These are phyloP conservation scores for Gonioctena quinquepunctata DNA, from an alignment of 1,140 invertebrate species.

Conservation along the genomic window DNA sequence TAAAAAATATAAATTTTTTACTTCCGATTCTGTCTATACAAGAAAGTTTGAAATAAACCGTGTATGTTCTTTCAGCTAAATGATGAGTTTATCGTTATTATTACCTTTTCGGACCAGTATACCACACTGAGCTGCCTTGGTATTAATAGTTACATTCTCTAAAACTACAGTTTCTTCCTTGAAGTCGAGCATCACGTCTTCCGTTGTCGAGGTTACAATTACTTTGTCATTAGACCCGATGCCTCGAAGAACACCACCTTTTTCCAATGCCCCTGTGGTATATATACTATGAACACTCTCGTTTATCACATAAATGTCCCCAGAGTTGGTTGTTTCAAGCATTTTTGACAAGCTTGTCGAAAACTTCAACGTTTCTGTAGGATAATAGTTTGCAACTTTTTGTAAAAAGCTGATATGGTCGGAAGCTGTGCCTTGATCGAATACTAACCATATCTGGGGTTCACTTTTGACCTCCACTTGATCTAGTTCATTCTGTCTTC, in stretches of 20 bases:
- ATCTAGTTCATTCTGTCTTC: slow-evolving; percentile 38
- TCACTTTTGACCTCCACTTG: slow-evolving; percentile 21
- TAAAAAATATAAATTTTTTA: no score
- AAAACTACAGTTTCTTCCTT: slow-evolving; percentile 51
- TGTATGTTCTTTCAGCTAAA: no score
- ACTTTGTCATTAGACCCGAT: slow-evolving; percentile 45
- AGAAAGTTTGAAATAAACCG: no score
- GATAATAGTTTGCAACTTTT: slow-evolving; percentile 53
- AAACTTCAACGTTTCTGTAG: slow-evolving; percentile 54
- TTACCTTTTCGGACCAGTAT: slow-evolving; percentile 55
- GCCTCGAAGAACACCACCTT: slow-evolving; percentile 58
- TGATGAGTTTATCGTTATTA: slow-evolving; percentile 33
- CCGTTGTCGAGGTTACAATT: slow-evolving; percentile 51
- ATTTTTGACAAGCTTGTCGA: slow-evolving; percentile 54
- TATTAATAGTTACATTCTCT: slow-evolving; percentile 57
- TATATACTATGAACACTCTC: slow-evolving; percentile 56
- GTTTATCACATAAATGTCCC: slow-evolving; percentile 57
- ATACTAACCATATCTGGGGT: slow-evolving; percentile 59
- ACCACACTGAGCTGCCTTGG: slow-evolving; percentile 52
- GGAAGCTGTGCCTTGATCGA: slow-evolving; percentile 55
- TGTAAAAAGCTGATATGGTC: slow-evolving; percentile 57
- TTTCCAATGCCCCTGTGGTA: slow-evolving; percentile 56
- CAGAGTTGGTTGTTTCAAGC: slow-evolving; percentile 54
- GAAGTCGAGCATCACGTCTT: slow-evolving; percentile 55
- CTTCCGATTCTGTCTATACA: no score